Evolutionary conservation across 2,113 vertebrate genomes (phyloP), one percentile per base, ranked within the genome.

Genomic region (Copsychus sechellarum): DNA sequence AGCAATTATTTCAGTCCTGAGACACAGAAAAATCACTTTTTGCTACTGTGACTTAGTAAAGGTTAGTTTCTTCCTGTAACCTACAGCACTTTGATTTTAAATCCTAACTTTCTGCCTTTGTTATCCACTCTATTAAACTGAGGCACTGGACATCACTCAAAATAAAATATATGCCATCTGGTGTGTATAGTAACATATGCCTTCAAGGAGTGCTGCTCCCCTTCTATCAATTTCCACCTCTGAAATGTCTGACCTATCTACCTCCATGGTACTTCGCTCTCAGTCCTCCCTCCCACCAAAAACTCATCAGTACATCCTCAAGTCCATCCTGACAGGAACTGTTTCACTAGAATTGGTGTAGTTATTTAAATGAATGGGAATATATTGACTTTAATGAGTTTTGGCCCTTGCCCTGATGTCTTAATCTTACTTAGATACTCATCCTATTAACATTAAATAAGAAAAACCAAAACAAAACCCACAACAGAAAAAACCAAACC

Each of bases 101-200:
- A 96, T 93, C 76, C 79, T 86, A 88, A 92, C 74, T 93, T 96
- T 96, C 92, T 79, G 48, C 70, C 48, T 95, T 93, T 90, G 53
- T 90, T 90, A 94, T 80, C 66, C 74, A 94, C 71, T 31, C 81
- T 94, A 69, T 88, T 92, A 92, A 94, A 88, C 71, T 61, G 66
- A 88, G 71, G 74, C 66, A 85, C 2, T 82, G 79, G 91, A 82
- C 81, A 88, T 94, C 58, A 90, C 45, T 93, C 66, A 90, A 95
- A 94, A 88, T 85, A 87, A 51, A 51, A 95, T 82, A 85, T 53
- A 94, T 83, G 81, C n/a, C 50, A 72, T 53, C 24, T 42, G 77
- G 58, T 50, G 72, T 57, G 53, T 72, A 85, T 3, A 82, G 81
- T 16, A 94, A 66, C 74, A 73, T 14, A 36, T 76, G 45, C 62